phyloP scores from a whole-genome alignment of 2,888 invertebrate genomes.

The Hypomecis atomaria region DNA sequence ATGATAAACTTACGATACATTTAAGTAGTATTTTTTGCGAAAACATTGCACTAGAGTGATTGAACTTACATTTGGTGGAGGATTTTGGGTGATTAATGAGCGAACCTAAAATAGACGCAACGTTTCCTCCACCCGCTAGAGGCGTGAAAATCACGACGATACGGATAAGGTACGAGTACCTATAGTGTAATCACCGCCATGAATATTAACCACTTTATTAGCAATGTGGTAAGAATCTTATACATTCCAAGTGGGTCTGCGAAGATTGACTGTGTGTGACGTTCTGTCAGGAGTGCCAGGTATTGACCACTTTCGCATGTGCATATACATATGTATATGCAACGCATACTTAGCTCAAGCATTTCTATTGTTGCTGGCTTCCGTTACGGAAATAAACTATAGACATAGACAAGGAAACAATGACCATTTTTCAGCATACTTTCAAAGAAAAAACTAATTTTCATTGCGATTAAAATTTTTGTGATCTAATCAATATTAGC shows the following conservation, averaged over 20 bases:
- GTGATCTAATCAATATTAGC: no score
- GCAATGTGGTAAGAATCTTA: slow-evolving; percentile 8
- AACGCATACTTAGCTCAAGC: slow-evolving; percentile 3
- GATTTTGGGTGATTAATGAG: slow-evolving; percentile 13
- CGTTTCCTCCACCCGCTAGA: slow-evolving; percentile 15
- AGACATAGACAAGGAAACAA: slow-evolving; percentile 12
- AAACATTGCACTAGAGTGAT: neutral
- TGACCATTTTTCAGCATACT: slow-evolving; percentile 2
- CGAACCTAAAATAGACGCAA: slow-evolving; percentile 18
- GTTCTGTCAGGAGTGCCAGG: slow-evolving; percentile 4
- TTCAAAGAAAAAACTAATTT: neutral
- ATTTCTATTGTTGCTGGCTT: slow-evolving; percentile 16
- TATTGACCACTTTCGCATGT: slow-evolving; percentile 22
- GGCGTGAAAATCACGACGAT: slow-evolving; percentile 31
- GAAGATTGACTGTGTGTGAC: slow-evolving; percentile 10
- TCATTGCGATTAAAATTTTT: neutral
- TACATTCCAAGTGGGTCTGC: slow-evolving; percentile 8
- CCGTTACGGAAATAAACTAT: slow-evolving; percentile 25
- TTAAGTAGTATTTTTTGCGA: neutral
- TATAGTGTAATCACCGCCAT: slow-evolving; percentile 18
- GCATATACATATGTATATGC: slow-evolving; percentile 1
- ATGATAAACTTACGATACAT: no score
- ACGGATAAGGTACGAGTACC: slow-evolving; percentile 10
- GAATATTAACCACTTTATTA: slow-evolving; percentile 17
- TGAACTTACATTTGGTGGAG: slow-evolving; percentile 2